Evolutionary conservation across 2,113 vertebrate species (phyloP), one percentile per base, ranked within the genome.

Genomic region (Sphyrna mokarran): DNA sequence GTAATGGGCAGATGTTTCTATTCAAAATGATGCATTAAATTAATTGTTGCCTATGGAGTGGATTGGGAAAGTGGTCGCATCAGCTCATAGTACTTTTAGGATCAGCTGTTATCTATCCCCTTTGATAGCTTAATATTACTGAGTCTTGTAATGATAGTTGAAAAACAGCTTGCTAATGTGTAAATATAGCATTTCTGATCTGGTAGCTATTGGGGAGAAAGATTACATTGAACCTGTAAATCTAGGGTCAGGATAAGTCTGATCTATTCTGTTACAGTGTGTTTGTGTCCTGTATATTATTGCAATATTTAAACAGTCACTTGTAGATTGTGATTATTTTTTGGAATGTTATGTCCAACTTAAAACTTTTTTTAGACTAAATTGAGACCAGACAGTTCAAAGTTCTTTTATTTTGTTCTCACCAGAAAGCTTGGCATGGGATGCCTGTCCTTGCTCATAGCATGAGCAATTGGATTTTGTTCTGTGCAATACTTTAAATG

Each of bases 391-490:
- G 40, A 37, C 37, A 23, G 66, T 18, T 70, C 23, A 48, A 70
- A 94, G 63, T 94, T 70, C 66, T 70, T 33, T 1, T 89, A 1
- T 94, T 26, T 43, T 94, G 23, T 70, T 94, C 18, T 43, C 22
- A 37, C 13, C 66, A 43, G 22, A 70, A 43, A 29, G 68, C 43
- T 94, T 23, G 63, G n/a, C n/a, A 69, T 66, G 11, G 22, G 9
- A 70, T 94, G 66, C 29, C 11, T 14, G 26, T 37, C 91, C 68
- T 94, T 94, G 66, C 37, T 94, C 37, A 70, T 72, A 70, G 68
- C 9, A 94, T 94, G 93, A 94, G 22, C 93, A 94, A 9, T 94
- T 94, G 66, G 66, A 94, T 66, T 94, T 94, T 69, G 29, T 40
- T 94, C 91, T 43, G 63, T 68, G 10, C 37, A 43, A 20, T 68